phyloP scores from a whole-genome alignment of 2,797 vertebrate genomes.

The Threskiornis aethiopicus region DNA sequence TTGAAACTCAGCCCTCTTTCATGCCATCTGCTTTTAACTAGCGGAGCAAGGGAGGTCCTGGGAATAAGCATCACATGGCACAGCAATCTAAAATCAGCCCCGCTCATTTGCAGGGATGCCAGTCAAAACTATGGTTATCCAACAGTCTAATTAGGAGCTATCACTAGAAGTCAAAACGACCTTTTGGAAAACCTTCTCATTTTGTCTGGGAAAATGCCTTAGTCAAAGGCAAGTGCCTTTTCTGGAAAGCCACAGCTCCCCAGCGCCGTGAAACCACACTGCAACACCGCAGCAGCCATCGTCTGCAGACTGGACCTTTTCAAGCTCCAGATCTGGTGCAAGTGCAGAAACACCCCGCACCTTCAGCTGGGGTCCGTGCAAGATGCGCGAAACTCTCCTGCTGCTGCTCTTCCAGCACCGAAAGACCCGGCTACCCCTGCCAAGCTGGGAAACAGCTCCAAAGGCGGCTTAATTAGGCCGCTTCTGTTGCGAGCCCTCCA shows the following conservation, averaged over 20 bases:
- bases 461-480: not conserved
- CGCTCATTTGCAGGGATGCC: not conserved
- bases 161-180: not conserved
- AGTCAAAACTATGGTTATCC: conserved; percentile 18
- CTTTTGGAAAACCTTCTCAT: conserved; percentile 36
- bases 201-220: conserved; percentile 31
- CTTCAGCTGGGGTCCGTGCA: not conserved
- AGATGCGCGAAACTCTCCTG: not conserved
- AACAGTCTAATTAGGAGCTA: conserved; percentile 51
- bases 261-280: not conserved
- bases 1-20: not conserved
- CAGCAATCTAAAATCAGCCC: conserved; percentile 15
- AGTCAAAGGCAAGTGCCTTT: not conserved
- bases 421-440: not conserved
- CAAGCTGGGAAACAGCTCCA: not conserved
- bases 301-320: not conserved
- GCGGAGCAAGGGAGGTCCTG: conserved; percentile 17
- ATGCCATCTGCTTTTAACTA: conserved; percentile 52
- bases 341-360: not conserved
- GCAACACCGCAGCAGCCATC: not conserved
- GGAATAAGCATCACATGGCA: not conserved
- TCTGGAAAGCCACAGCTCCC: conserved; percentile 13
- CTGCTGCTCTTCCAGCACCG: not conserved
- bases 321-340: not conserved
- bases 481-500: not conserved